phyloP scores from a whole-genome alignment of 2,888 invertebrate species.

The Pandemis cinnamomeana region DNA sequence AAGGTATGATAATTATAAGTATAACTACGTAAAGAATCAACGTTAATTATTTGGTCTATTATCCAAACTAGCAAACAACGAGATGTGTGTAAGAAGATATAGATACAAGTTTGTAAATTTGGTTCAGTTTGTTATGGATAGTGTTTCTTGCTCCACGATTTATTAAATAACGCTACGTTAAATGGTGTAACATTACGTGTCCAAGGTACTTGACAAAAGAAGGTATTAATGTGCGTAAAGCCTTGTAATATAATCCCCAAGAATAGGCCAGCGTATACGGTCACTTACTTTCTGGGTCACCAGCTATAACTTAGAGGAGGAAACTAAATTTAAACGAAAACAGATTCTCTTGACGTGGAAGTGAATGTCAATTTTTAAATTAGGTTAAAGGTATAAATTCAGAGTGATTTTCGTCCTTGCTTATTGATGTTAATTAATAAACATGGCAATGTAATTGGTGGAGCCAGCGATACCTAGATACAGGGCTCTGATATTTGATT shows the following conservation, averaged over 20 bases:
- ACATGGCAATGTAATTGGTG: no score
- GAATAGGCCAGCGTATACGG: conserved; percentile 55
- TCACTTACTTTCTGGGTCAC: conserved; percentile 66
- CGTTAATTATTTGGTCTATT: not conserved
- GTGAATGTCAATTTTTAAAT: not conserved
- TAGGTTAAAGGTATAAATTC: not conserved
- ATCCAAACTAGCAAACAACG: not conserved
- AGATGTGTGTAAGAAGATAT: no score
- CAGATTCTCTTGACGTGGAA: not conserved
- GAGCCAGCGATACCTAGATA: no score
- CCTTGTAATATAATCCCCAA: conserved; percentile 53
- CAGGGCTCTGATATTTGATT: no score
- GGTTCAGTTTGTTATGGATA: not conserved
- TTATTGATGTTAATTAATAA: no score
- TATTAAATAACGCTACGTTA: conserved; percentile 2
- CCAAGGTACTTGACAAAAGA: conserved; percentile 25
- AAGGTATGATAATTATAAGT: not conserved
- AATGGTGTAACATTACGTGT: conserved; percentile 29
- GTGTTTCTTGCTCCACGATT: not conserved
- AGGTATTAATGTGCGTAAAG: conserved; percentile 42
- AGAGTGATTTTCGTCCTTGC: not conserved
- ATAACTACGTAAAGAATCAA: not conserved
- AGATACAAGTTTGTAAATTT: not conserved
- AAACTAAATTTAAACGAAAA: conserved; percentile 18
- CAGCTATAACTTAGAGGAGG: conserved; percentile 49